Evolutionary conservation across 2,888 invertebrate species (phyloP).

Genomic region (Synanthedon tipuliformis): DNA sequence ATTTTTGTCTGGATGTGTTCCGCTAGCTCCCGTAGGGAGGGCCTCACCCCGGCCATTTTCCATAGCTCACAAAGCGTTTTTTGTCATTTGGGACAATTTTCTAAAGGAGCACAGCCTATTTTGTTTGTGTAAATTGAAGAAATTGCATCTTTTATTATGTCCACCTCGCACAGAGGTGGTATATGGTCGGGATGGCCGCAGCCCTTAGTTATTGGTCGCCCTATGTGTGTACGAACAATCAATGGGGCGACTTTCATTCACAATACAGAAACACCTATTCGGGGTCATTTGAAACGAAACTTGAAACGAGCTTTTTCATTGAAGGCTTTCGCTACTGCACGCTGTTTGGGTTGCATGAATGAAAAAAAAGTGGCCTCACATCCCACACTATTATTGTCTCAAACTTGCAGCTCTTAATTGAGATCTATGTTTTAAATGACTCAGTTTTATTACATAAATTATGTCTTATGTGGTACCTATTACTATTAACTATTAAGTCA

Average conservation of each 20-base stretch:
- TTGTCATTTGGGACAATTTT: slow-evolving; percentile 28
- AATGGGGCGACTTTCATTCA: slow-evolving; percentile 64
- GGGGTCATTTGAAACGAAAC: slow-evolving; percentile 56
- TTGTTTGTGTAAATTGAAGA: slow-evolving; percentile 5
- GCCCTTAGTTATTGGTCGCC: slow-evolving; percentile 44
- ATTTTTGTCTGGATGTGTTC: slow-evolving; percentile 38
- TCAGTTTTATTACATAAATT: too few relatives aligned
- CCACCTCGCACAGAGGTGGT: slow-evolving; percentile 11
- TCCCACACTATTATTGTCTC: too few relatives aligned
- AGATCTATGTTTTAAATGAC: too few relatives aligned
- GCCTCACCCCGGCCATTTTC: slow-evolving; percentile 66
- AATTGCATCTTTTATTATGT: too few relatives aligned
- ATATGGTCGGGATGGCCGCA: slow-evolving; percentile 38
- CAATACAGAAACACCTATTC: slow-evolving; percentile 51
- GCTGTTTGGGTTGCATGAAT: background rate
- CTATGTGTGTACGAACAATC: slow-evolving; percentile 53
- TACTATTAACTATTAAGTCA: too few relatives aligned
- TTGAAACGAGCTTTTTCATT: slow-evolving; percentile 33
- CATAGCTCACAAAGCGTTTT: slow-evolving; percentile 36
- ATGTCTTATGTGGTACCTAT: too few relatives aligned
- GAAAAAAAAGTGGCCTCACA: too few relatives aligned
- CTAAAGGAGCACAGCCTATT: slow-evolving; percentile 9
- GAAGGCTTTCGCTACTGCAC: slow-evolving; percentile 24
- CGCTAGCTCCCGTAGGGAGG: slow-evolving; percentile 53
- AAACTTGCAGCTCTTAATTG: too few relatives aligned